phyloP scores from a whole-genome alignment of 2,888 invertebrate genomes.

The Monopis laevigella region DNA sequence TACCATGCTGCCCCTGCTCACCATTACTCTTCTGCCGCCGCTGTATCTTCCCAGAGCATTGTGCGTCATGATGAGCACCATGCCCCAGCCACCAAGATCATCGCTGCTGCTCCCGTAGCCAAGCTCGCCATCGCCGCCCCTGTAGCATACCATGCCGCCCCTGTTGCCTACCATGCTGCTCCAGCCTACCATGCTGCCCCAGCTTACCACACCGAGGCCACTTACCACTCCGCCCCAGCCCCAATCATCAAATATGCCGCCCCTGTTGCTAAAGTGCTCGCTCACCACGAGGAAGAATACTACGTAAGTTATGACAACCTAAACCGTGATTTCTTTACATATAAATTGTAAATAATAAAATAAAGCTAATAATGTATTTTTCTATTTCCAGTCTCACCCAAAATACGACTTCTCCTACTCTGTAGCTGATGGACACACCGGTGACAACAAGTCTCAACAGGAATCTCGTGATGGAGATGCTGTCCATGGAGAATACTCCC shows the following conservation, averaged over 20 bases:
- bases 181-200: constrained; percentile 22
- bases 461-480: constrained; percentile 69
- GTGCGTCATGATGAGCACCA: constrained; percentile 31
- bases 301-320: constrained; percentile 39
- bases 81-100: constrained; percentile 20
- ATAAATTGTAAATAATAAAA: too few species aligned
- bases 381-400: constrained; percentile 48
- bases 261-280: constrained; percentile 29
- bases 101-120: constrained; percentile 23
- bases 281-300: constrained; percentile 34
- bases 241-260: constrained; percentile 25
- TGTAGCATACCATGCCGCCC: constrained; percentile 27
- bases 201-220: constrained; percentile 22
- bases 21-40: constrained; percentile 23
- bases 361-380: background rate
- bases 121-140: constrained; percentile 21
- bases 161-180: constrained; percentile 16
- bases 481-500: constrained; percentile 64
- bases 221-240: constrained; percentile 26
- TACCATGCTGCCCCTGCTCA: constrained; percentile 24
- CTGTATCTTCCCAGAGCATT: constrained; percentile 47
- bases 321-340: too few species aligned
- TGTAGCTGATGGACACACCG: constrained; percentile 65
- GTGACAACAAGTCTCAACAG: constrained; percentile 68
- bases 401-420: constrained; percentile 67